Evolutionary conservation across 2,797 vertebrate species (phyloP).

Genomic region (Bradypus variegatus): DNA sequence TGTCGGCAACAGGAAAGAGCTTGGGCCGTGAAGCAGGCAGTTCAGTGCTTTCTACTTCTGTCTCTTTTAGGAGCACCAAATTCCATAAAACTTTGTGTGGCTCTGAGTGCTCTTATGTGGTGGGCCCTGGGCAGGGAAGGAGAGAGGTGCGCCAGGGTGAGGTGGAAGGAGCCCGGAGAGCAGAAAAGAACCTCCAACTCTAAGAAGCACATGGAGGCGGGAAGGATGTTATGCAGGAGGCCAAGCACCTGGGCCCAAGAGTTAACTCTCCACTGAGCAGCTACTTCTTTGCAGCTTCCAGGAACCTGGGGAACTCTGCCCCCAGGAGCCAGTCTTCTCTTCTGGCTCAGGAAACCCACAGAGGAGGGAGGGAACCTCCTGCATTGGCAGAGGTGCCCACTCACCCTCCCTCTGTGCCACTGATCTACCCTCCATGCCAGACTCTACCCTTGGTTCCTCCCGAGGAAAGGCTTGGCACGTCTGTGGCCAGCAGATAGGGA

Average conservation of each 20-base stretch:
- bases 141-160: not conserved
- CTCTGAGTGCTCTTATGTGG: not conserved
- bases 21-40: not conserved
- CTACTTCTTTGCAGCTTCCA: not conserved
- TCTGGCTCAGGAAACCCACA: not conserved
- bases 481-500: not conserved
- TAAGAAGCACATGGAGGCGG: not conserved
- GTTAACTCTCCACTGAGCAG: not conserved
- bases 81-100: not conserved
- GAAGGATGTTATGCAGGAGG: not conserved
- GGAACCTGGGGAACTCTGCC: not conserved
- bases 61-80: constrained; percentile 11
- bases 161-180: not conserved
- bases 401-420: too few relatives aligned
- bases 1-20: not conserved
- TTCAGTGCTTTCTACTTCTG: constrained; percentile 22
- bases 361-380: not conserved
- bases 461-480: not conserved
- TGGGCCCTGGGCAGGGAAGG: not conserved
- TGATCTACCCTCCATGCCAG: not conserved
- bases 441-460: not conserved
- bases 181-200: not conserved
- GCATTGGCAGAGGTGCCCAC: not conserved
- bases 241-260: accelerated
- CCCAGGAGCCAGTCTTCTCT: not conserved